These are phyloP conservation scores for Cataglyphis cursor DNA, from an alignment of 2,888 invertebrate genomes.

Conservation along the genomic window DNA sequence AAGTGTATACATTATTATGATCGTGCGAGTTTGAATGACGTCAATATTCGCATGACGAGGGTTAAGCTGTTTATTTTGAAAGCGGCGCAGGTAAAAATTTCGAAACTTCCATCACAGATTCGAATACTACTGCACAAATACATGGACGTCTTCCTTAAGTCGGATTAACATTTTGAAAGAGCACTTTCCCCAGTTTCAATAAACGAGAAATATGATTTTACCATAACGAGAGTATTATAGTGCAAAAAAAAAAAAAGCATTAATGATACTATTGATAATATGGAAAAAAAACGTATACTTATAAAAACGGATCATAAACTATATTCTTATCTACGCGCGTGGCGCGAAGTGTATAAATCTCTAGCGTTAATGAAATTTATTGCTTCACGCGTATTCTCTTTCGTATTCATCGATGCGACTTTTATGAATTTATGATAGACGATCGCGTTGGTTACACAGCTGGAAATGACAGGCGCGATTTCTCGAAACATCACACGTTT, in stretches of 20 bases:
- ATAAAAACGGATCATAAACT: constrained; percentile 28
- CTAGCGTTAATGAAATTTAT: constrained; percentile 53
- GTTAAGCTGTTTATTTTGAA: constrained; percentile 35
- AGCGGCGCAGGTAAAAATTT: constrained; percentile 36
- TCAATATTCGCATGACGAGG: constrained; percentile 8
- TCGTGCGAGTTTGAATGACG: not conserved
- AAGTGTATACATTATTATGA: not conserved
- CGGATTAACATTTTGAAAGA: not conserved
- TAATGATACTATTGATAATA: constrained; percentile 20
- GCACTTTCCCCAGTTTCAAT: not conserved
- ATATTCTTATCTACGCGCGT: constrained; percentile 37
- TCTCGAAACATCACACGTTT: constrained; percentile 24
- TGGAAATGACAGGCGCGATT: constrained; percentile 19
- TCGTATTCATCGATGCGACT: constrained; percentile 47
- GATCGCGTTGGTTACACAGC: constrained; percentile 28
- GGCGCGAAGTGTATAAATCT: constrained; percentile 46
- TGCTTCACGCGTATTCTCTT: constrained; percentile 32
- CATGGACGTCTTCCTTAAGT: constrained; percentile 25
- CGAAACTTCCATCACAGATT: constrained; percentile 15
- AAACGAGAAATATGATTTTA: not conserved
- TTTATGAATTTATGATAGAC: constrained; percentile 50
- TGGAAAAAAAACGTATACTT: not conserved
- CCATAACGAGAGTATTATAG: not conserved
- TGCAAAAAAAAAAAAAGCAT: not conserved
- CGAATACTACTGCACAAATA: constrained; percentile 10